A percentile compares a stretch with the other conserved stretches of the same genome.
phyloP scores from a whole-genome alignment of 2,888 invertebrate genomes.

The Sipha maydis region DNA sequence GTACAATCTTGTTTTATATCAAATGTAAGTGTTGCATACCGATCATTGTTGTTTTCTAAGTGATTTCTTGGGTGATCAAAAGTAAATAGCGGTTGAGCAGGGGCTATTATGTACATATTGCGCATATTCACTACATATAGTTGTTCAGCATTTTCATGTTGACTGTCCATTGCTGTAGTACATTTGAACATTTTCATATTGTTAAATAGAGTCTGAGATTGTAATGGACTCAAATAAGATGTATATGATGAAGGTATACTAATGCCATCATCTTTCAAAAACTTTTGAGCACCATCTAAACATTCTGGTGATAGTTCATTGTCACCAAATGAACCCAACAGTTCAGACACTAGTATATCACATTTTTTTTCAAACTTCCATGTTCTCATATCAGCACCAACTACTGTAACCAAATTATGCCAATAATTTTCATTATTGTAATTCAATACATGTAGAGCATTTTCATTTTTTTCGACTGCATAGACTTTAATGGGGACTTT shows the following conservation, averaged over 20 bases:
- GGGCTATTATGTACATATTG: conserved; percentile 82
- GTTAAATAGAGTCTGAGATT: conserved; percentile 88
- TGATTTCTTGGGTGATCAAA: conserved; percentile 89
- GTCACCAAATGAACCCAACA: conserved; percentile 97
- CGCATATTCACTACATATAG: conserved; percentile 93
- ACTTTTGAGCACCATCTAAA: conserved; percentile 90
- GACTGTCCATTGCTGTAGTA: conserved; percentile 44
- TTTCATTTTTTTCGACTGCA: conserved; percentile 98
- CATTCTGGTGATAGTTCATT: conserved; percentile 99
- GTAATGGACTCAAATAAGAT: conserved; percentile 92
- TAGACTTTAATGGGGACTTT: conserved; percentile 82
- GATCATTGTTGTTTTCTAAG: conserved; percentile 75
- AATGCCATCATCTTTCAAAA: conserved; percentile 86
- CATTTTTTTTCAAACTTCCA: conserved; percentile 85
- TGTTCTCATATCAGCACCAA: conserved; percentile 87
- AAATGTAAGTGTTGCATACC: conserved; percentile 78
- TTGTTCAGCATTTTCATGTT: conserved; percentile 73
- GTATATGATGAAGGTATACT: conserved; percentile 91
- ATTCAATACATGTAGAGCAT: conserved; percentile 71
- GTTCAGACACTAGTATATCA: conserved; percentile 94
- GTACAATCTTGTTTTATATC: conserved; percentile 79
- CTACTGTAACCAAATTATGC: conserved; percentile 79
- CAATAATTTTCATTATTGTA: conserved; percentile 77
- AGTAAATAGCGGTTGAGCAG: conserved; percentile 81
- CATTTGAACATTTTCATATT: conserved; percentile 68